Conservation (phyloP, 2,888 invertebrate genomes). For the Dione vanillae region DNA sequence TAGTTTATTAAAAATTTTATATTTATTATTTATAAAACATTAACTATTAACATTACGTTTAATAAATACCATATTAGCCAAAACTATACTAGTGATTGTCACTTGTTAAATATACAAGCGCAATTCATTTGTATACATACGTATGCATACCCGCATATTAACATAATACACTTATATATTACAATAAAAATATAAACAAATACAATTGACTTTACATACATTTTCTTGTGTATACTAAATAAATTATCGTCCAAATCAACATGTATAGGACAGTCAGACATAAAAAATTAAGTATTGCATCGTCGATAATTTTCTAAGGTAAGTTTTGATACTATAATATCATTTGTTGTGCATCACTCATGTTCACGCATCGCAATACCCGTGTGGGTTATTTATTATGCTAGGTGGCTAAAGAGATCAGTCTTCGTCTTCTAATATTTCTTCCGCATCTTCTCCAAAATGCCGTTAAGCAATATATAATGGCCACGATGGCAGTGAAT, state of each 20-base stretch:
- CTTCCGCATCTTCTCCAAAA: slow-evolving; percentile 70
- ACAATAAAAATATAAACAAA: not conserved
- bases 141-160: slow-evolving; percentile 1
- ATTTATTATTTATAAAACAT: slow-evolving; percentile 27
- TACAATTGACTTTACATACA: not conserved
- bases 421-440: slow-evolving; percentile 64
- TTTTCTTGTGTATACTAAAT: not conserved
- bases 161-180: not conserved
- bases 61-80: slow-evolving; percentile 23
- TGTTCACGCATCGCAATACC: slow-evolving; percentile 3
- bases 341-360: not conserved
- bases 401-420: slow-evolving; percentile 73
- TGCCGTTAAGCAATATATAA: slow-evolving; percentile 60
- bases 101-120: not conserved
- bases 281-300: slow-evolving; percentile 18
- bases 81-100: not conserved
- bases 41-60: slow-evolving; percentile 28
- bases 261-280: not conserved
- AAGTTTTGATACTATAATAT: not conserved
- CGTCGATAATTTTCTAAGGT: not conserved
- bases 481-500: slow-evolving; percentile 55
- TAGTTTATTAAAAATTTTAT: slow-evolving; percentile 1
- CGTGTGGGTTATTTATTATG: slow-evolving; percentile 45
- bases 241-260: not conserved
- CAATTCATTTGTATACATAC: not conserved